phyloP scores from a whole-genome alignment of 2,113 vertebrate species.

The Barbus barbus region DNA sequence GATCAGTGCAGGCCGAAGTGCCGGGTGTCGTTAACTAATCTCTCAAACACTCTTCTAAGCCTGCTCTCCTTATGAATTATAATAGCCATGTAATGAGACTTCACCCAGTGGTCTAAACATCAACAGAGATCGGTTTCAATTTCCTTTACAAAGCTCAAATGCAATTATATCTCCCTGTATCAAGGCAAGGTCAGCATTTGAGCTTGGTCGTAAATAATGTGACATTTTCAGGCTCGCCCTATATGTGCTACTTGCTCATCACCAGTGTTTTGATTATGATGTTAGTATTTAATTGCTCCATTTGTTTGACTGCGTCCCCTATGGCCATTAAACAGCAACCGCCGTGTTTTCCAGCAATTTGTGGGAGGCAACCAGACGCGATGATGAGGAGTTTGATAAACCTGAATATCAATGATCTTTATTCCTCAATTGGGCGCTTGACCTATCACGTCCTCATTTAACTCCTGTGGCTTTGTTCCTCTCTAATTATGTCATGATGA shows the following conservation, averaged over 20 bases:
- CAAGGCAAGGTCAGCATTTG: constrained; percentile 18
- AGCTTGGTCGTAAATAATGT: constrained; percentile 23
- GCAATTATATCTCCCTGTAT: constrained; percentile 32
- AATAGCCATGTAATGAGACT: constrained; percentile 55
- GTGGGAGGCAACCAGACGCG: constrained; percentile 10
- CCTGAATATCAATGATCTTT: constrained; percentile 46
- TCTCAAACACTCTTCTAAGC: constrained; percentile 39
- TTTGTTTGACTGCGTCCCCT: constrained; percentile 12
- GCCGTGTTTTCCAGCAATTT: constrained; percentile 5
- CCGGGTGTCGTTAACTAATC: constrained; percentile 33
- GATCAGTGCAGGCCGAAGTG: constrained; percentile 31
- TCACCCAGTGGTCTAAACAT: constrained; percentile 36
- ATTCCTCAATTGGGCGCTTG: constrained; percentile 36
- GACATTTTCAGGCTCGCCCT: constrained; percentile 8
- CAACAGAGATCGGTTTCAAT: constrained; percentile 43
- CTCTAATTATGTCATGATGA: constrained; percentile 54
- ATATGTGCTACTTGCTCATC: constrained; percentile 35
- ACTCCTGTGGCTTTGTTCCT: constrained; percentile 37
- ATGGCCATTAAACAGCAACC: constrained; percentile 41
- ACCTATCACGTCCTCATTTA: constrained; percentile 48
- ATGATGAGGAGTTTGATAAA: constrained; percentile 39
- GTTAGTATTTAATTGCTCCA: constrained; percentile 23
- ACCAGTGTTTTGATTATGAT: constrained; percentile 24
- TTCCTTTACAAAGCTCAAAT: constrained; percentile 48
- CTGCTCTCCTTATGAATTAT: constrained; percentile 46